Evolutionary conservation across 1,140 invertebrate genomes (phyloP).

Genomic region (Ptiloglossa arizonensis): DNA sequence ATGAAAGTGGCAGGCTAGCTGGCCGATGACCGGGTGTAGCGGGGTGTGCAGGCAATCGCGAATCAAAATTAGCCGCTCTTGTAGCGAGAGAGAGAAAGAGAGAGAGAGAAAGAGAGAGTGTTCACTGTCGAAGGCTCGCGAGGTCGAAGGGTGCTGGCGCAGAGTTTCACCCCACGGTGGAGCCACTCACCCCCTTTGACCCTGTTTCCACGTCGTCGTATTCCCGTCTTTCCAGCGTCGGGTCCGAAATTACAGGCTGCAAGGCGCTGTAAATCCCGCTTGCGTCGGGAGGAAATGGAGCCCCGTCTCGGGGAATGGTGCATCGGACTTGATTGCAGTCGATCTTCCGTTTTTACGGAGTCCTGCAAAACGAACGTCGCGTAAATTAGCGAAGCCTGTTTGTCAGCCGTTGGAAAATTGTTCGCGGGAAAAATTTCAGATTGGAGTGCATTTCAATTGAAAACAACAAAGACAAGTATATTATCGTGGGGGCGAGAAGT

Average conservation of each 20-base stretch:
- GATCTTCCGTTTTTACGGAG: neutral
- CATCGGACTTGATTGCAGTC: conserved; percentile 17
- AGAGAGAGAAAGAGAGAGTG: neutral
- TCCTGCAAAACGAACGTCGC: neutral
- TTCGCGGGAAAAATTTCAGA: neutral
- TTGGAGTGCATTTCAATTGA: too few relatives aligned
- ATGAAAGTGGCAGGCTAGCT: conserved; percentile 23
- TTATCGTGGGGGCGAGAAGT: too few relatives aligned
- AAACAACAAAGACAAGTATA: too few relatives aligned
- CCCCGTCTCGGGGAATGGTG: conserved; percentile 15
- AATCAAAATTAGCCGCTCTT: conserved; percentile 72
- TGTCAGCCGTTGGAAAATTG: neutral
- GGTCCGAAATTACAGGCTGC: conserved; percentile 56
- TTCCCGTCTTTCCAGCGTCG: conserved; percentile 38
- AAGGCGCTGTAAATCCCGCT: conserved; percentile 22
- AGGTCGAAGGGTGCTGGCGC: conserved; percentile 31
- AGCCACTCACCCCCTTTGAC: conserved; percentile 43
- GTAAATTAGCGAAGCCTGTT: conserved; percentile 11
- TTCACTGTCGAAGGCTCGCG: conserved; percentile 23
- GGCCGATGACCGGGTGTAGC: conserved; percentile 58
- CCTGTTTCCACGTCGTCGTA: conserved; percentile 54
- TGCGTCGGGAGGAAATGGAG: conserved; percentile 28
- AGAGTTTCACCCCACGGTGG: conserved; percentile 14
- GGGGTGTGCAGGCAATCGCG: conserved; percentile 51
- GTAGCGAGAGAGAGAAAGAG: conserved; percentile 16